phyloP scores from a whole-genome alignment of 1,140 invertebrate species.

The Tetragonula clypearis region DNA sequence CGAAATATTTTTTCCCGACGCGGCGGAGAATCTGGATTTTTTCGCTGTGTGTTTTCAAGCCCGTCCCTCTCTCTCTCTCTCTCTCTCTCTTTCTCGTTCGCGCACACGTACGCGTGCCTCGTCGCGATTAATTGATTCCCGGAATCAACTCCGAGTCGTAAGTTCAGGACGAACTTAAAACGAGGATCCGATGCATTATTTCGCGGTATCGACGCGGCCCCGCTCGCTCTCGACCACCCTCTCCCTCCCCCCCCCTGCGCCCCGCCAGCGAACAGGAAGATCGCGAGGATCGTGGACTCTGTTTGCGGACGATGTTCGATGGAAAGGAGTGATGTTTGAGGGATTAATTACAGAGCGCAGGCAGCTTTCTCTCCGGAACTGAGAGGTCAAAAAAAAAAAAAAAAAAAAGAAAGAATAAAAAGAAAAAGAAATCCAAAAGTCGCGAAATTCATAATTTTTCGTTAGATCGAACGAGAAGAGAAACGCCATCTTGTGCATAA shows the following conservation, averaged over 20 bases:
- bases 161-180: conserved; percentile 47
- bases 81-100: too few relatives aligned
- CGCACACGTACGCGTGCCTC: background rate
- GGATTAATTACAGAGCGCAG: too few relatives aligned
- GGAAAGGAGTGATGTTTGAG: too few relatives aligned
- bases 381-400: too few relatives aligned
- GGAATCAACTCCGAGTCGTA: conserved; percentile 43
- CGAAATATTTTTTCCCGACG: background rate
- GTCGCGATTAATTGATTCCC: conserved; percentile 66
- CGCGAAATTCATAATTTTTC: background rate
- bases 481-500: too few relatives aligned
- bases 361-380: too few relatives aligned
- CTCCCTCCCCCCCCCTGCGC: background rate
- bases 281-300: background rate
- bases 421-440: background rate
- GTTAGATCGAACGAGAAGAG: too few relatives aligned
- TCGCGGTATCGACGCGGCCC: conserved; percentile 36
- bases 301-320: too few relatives aligned
- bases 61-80: too few relatives aligned
- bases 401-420: too few relatives aligned
- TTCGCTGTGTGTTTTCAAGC: background rate
- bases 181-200: conserved; percentile 41
- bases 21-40: background rate
- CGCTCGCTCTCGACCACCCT: too few relatives aligned
- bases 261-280: background rate